Percentiles rank a stretch among this genome's conserved stretches.
Evolutionary conservation across 2,888 invertebrate genomes (phyloP).

Genomic region (Dryobota labecula): DNA sequence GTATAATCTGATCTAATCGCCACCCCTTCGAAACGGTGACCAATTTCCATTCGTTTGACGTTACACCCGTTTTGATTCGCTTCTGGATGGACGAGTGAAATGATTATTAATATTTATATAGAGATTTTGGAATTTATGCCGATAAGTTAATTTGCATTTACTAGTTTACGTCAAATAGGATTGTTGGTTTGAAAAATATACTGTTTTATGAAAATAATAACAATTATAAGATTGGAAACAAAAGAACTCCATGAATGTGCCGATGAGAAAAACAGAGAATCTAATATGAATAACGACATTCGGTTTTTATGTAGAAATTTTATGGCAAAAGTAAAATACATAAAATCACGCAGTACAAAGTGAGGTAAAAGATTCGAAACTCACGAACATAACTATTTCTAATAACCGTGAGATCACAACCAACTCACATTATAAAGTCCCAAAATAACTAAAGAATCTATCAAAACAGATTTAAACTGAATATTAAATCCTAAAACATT

Average conservation of each 20-base stretch:
- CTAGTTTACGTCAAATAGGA: not conserved
- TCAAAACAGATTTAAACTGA: slow-evolving; percentile 2
- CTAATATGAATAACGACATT: not conserved
- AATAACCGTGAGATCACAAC: not conserved
- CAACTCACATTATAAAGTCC: not conserved
- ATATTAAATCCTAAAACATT: slow-evolving; percentile 13
- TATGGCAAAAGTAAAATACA: not conserved
- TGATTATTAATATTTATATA: slow-evolving; percentile 74
- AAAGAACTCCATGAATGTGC: not conserved
- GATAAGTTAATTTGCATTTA: not conserved
- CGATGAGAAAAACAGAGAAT: not conserved
- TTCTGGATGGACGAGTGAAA: slow-evolving; percentile 66
- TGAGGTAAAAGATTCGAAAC: not conserved
- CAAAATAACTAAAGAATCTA: not conserved
- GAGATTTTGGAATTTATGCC: slow-evolving; percentile 5
- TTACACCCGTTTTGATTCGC: slow-evolving; percentile 47
- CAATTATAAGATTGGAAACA: not conserved
- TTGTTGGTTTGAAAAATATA: not conserved
- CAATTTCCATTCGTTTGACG: slow-evolving; percentile 62
- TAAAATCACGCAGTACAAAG: not conserved
- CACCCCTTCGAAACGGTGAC: slow-evolving; percentile 53
- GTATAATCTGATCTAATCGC: slow-evolving; percentile 56
- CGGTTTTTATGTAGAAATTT: not conserved
- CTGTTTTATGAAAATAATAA: not conserved
- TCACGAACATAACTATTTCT: not conserved